Percentiles rank a stretch among this genome's conserved stretches.
phyloP scores from a whole-genome alignment of 2,888 invertebrate genomes.

The Drosophila ochracea region DNA sequence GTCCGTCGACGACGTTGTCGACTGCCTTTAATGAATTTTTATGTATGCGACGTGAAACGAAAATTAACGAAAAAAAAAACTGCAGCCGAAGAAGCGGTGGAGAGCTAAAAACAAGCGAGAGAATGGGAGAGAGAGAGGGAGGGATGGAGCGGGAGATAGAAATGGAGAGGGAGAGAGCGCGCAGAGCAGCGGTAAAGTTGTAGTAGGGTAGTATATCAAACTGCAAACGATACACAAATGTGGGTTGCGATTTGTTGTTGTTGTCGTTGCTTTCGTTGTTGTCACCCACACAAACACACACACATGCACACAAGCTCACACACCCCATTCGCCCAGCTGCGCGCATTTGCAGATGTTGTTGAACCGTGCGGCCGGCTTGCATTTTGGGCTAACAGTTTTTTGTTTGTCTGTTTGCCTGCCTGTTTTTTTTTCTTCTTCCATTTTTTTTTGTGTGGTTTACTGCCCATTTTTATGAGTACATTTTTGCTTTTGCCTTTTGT shows the following conservation, averaged over 20 bases:
- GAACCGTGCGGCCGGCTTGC: slow-evolving; percentile 75
- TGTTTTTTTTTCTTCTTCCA: background rate
- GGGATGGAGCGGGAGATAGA: slow-evolving; percentile 24
- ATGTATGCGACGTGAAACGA: slow-evolving; percentile 74
- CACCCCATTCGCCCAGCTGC: slow-evolving; percentile 50
- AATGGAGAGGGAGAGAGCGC: slow-evolving; percentile 27
- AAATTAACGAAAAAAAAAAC: slow-evolving; percentile 60
- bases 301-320: slow-evolving; percentile 29
- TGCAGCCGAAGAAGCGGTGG: slow-evolving; percentile 60
- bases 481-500: slow-evolving; percentile 65
- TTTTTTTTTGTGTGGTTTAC: slow-evolving; percentile 34
- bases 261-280: slow-evolving; percentile 37
- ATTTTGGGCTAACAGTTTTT: slow-evolving; percentile 60
- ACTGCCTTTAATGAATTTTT: slow-evolving; percentile 77
- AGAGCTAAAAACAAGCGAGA: slow-evolving; percentile 33
- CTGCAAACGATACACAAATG: slow-evolving; percentile 68
- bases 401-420: slow-evolving; percentile 30
- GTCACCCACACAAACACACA: slow-evolving; percentile 43
- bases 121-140: slow-evolving; percentile 21
- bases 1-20: slow-evolving; percentile 38
- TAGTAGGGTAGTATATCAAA: slow-evolving; percentile 77
- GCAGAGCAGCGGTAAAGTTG: slow-evolving; percentile 49
- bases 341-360: slow-evolving; percentile 71
- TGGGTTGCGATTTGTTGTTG: slow-evolving; percentile 66
- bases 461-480: slow-evolving; percentile 66